Base-by-base conservation (phyloP, 2,113 vertebrate genomes). In the Agapornis roseicollis region DNA sequence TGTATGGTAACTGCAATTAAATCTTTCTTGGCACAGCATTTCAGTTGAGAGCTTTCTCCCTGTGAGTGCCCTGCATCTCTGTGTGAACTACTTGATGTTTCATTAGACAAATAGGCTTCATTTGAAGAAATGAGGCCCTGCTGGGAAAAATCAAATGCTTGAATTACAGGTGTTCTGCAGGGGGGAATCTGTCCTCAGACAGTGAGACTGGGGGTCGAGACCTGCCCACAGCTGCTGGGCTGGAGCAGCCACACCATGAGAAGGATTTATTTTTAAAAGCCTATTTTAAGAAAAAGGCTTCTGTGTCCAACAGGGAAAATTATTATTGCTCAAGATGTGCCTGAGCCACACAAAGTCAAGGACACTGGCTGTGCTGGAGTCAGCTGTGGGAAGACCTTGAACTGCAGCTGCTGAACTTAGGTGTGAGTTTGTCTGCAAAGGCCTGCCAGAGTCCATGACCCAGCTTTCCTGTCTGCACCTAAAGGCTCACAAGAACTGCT, bases 91-190 rank as follows among this genome's bases (percentile, higher is more conserved):
- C 85, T 92, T 89, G 93, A 80, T 81, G 63, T 95, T 89, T 96
- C 89, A 79, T 83, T 96, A 96, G 72, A 93, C 86, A 95, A 97
- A 96, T 82, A 90, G 76, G 55, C 66, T 91, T 96, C 78, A 89
- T 94, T 91, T 92, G 84, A 84, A 95, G 89, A 95, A 96, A 90
- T 7, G 17, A 85, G 77, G 74, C n/a, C 93, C 81, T 83, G 37
- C 93, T 73, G 89, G 87, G 92, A 90, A 88, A 96, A 90, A 95
- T 92, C 93, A 95, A 97, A 85, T 53, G 58, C 91, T 93, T 93
- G 84, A 89, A 85, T 87, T 96, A 68, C 72, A 92, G 86, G 92
- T 96, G 53, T 85, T 91, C 87, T 91, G 93, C 72, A 74, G 92
- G 91, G 80, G 66, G n/a, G n/a, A 81, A 72, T 61, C 71, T 88